Base-by-base conservation (phyloP, 2,888 invertebrate genomes). In the Hoplodrina ambigua region DNA sequence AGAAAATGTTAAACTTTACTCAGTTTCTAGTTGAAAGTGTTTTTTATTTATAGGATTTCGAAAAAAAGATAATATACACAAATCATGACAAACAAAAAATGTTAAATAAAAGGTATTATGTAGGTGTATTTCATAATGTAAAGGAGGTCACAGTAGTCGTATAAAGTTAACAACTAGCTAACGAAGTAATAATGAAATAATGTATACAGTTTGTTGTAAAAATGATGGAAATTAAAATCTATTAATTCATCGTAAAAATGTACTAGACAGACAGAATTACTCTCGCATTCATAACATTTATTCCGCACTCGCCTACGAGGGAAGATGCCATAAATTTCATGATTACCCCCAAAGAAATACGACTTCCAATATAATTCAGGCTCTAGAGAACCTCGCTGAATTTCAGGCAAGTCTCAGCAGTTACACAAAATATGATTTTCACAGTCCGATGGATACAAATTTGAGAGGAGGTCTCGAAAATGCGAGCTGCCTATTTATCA, bases 391-490 rank as follows among this genome's bases (percentile, higher is more conserved):
- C 63, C 62, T 76, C 62, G 71, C 55, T 37, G 70, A 81, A 83
- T 71, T 81, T 81, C 68, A 62, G 60, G 62, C 71, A 64, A 80
- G 50, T 63, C 62, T 75, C 62, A 69, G 78, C 80, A 79, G 66
- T 82, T 73, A 74, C 75, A 78, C 83, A 69, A 76, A 83, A 84
- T 85, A 81, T 82, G 80, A 88, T 86, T 84, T 86, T 84, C 81
- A 68, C 82, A 82, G 86, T 85, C 81, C 81, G 80, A 85, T 80
- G 79, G 79, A 72, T 82, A 86, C 80, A 84, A 83, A 86, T 86
- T 81, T 78, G 78, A 69, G 78, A 76, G 80, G 72, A 70, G 81
- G 77, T 76, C 82, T 81, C 74, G 81, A 79, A 84, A 85, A 81
- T 66, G 70, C 57, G 69, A 77, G 74, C 57, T 41, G 57, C 60